Conservation (phyloP, 1,140 invertebrate genomes). For the Trypoxylus dichotomus region DNA sequence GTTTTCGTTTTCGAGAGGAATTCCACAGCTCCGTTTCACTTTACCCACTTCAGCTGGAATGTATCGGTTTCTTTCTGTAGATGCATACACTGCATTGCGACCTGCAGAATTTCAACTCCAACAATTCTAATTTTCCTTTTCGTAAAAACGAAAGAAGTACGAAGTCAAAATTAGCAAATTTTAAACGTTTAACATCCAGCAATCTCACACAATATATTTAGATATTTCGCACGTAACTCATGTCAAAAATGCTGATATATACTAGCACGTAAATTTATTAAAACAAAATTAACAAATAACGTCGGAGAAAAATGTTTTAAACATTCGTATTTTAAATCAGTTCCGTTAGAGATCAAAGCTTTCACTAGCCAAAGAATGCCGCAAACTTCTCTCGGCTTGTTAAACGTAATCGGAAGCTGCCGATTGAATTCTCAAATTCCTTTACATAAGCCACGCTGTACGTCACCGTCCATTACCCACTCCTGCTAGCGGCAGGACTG, state of each 20-base stretch:
- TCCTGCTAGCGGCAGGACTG: constrained; percentile 19
- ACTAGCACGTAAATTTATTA: not conserved
- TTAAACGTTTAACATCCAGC: not conserved
- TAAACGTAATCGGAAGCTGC: not conserved
- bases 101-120: not conserved
- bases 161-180: not conserved
- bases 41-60: not conserved
- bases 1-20: not conserved
- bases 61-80: not conserved
- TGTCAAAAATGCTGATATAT: not conserved
- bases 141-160: not conserved
- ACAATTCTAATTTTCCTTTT: not conserved
- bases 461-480: not conserved
- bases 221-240: not conserved
- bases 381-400: not conserved
- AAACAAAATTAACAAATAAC: not conserved
- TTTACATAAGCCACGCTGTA: not conserved
- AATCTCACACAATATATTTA: not conserved
- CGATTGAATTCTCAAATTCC: not conserved
- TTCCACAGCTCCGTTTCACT: not conserved
- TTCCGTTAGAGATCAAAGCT: not conserved
- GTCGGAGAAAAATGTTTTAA: not conserved
- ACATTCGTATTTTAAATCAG: not conserved
- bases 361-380: not conserved
- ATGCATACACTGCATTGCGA: not conserved